A percentile compares a stretch with the other conserved stretches of the same genome.
Evolutionary conservation across 2,797 vertebrate genomes (phyloP).

Genomic region (Ceyx erithaca): DNA sequence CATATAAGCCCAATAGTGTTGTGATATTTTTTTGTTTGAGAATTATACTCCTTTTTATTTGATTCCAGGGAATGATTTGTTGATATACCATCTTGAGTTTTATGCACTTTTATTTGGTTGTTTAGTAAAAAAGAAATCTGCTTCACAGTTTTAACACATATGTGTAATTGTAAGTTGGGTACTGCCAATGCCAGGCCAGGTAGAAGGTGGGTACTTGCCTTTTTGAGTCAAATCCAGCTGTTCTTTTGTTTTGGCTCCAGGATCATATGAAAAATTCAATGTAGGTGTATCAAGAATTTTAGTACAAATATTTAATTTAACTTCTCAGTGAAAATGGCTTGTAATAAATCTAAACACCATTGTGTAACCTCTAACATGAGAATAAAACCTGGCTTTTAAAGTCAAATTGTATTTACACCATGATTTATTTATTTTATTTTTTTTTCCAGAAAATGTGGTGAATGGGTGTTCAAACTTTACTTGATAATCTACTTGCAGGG

Average conservation of each 20-base stretch:
- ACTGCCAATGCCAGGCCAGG: neutral
- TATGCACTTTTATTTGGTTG: neutral
- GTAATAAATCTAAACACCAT: neutral
- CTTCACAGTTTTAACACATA: neutral
- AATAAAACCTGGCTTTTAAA: constrained; percentile 29
- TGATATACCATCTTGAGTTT: neutral
- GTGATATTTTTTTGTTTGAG: neutral
- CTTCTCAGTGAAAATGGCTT: neutral
- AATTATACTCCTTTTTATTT: neutral
- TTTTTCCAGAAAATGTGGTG: neutral
- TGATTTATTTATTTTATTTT: neutral
- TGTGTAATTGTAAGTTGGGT: neutral
- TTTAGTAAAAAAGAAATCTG: neutral
- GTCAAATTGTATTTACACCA: neutral
- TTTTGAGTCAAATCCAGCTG: neutral
- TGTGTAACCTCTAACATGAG: constrained; percentile 7
- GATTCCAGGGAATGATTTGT: neutral
- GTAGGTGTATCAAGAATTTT: neutral
- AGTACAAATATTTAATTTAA: neutral
- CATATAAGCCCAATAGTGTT: neutral
- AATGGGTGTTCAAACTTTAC: neutral
- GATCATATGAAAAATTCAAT: neutral
- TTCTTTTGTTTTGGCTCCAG: neutral
- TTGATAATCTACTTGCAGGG: neutral
- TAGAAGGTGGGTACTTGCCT: neutral